These are phyloP conservation scores for Cryptomyrus ogoouensis DNA, from an alignment of 2,113 vertebrate species.

Conservation along the genomic window DNA sequence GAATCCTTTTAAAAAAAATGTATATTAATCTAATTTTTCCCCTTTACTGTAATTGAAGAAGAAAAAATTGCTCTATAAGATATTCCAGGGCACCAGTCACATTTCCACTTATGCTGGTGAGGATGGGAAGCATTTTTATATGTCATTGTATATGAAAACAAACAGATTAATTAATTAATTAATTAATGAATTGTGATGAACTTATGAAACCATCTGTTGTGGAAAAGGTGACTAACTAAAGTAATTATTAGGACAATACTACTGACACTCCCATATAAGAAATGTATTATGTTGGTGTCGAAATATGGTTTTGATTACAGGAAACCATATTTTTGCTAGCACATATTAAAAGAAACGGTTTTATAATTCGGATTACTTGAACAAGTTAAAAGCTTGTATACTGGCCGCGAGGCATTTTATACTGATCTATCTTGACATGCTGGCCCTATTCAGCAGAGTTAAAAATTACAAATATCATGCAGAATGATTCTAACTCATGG, in stretches of 20 bases:
- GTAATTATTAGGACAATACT: background rate
- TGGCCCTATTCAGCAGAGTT: slow-evolving; percentile 47
- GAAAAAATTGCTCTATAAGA: background rate
- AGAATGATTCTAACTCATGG: slow-evolving; percentile 52
- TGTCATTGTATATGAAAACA: background rate
- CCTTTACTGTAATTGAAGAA: background rate
- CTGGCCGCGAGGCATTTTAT: slow-evolving; percentile 50
- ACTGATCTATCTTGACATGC: slow-evolving; percentile 53
- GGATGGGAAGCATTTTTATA: background rate
- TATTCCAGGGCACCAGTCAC: background rate
- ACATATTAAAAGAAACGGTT: slow-evolving; percentile 56
- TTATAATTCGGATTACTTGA: slow-evolving; percentile 60
- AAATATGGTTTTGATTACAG: slow-evolving; percentile 47
- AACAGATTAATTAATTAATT: background rate
- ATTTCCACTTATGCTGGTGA: background rate
- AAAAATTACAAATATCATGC: slow-evolving; percentile 63
- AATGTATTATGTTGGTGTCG: background rate
- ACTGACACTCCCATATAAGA: background rate
- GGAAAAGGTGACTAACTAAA: background rate
- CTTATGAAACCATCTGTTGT: background rate
- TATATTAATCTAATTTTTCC: background rate
- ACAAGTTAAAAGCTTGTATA: slow-evolving; percentile 47
- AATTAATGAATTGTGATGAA: background rate
- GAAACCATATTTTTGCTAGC: slow-evolving; percentile 41
- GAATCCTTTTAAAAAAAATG: no score